Percentiles rank a stretch among this genome's conserved stretches.
Conservation (phyloP, 1,140 invertebrate genomes). For the Aphidius gifuensis region DNA sequence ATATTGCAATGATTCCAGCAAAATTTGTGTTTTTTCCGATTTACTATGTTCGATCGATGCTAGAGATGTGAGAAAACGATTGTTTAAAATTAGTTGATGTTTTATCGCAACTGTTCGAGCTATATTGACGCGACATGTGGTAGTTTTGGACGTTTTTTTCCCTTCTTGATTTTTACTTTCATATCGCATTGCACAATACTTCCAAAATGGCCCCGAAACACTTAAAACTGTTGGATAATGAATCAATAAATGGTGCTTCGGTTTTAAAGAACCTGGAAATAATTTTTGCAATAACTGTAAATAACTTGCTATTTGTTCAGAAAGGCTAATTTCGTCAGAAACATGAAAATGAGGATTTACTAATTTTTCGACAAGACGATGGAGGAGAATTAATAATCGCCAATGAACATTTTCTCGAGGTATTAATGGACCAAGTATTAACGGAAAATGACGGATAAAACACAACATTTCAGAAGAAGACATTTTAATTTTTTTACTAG, state of each 20-base stretch:
- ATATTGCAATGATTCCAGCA: too few species aligned
- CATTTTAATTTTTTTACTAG: slow-evolving; percentile 26
- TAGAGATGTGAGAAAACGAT: slow-evolving; percentile 1
- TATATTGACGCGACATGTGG: slow-evolving; percentile 21
- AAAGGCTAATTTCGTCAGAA: neutral
- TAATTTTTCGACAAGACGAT: slow-evolving; percentile 27
- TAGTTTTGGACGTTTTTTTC: slow-evolving; percentile 13
- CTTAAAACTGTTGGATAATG: slow-evolving; percentile 20
- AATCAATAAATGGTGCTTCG: slow-evolving; percentile 25
- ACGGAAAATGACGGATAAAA: slow-evolving; percentile 31
- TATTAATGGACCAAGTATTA: slow-evolving; percentile 32
- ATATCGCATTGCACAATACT: slow-evolving; percentile 18
- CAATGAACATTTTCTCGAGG: slow-evolving; percentile 26
- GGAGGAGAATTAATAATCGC: slow-evolving; percentile 26
- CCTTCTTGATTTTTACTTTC: slow-evolving; percentile 23
- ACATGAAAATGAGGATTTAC: neutral
- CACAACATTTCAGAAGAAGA: slow-evolving; percentile 33
- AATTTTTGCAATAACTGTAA: slow-evolving; percentile 23
- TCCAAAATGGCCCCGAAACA: slow-evolving; percentile 16
- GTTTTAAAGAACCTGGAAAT: slow-evolving; percentile 22
- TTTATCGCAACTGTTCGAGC: slow-evolving; percentile 15
- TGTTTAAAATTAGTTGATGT: slow-evolving; percentile 17
- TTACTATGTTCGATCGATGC: too few species aligned
- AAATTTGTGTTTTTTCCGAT: too few species aligned
- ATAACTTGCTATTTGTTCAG: slow-evolving; percentile 20